phyloP scores from a whole-genome alignment of 2,113 vertebrate genomes.

The Struthidea cinerea region DNA sequence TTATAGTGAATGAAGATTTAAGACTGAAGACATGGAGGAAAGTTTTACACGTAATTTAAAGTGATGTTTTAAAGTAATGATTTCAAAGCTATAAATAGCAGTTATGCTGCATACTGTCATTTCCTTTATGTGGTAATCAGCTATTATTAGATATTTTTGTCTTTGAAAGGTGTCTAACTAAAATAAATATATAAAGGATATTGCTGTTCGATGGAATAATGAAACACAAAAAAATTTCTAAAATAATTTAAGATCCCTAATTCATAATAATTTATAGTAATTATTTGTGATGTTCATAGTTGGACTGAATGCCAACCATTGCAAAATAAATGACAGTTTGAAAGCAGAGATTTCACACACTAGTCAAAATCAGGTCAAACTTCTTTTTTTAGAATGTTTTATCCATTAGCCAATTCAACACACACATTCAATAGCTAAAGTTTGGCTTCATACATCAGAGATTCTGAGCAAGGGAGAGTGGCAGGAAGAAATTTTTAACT shows the following conservation, averaged over 20 bases:
- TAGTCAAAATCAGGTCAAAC: neutral
- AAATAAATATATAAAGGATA: neutral
- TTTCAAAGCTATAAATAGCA: neutral
- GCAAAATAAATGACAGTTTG: neutral
- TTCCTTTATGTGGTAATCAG: neutral
- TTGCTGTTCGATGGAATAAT: neutral
- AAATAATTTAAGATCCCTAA: neutral
- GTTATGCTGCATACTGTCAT: neutral
- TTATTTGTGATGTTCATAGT: neutral
- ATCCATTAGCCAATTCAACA: neutral
- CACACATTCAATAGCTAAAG: neutral
- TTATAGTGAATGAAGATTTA: neutral
- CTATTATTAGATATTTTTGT: neutral
- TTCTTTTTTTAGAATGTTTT: neutral
- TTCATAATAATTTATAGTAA: neutral
- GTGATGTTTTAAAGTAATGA: neutral
- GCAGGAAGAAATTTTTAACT: conserved; percentile 13
- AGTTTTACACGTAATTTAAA: neutral
- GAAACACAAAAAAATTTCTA: neutral
- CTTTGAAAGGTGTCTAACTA: neutral
- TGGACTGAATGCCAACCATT: neutral
- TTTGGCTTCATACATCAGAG: neutral
- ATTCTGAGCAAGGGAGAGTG: neutral
- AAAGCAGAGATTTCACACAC: neutral
- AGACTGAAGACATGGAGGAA: neutral